phyloP scores from a whole-genome alignment of 2,113 vertebrate genomes.

The Dipodomys merriami region DNA sequence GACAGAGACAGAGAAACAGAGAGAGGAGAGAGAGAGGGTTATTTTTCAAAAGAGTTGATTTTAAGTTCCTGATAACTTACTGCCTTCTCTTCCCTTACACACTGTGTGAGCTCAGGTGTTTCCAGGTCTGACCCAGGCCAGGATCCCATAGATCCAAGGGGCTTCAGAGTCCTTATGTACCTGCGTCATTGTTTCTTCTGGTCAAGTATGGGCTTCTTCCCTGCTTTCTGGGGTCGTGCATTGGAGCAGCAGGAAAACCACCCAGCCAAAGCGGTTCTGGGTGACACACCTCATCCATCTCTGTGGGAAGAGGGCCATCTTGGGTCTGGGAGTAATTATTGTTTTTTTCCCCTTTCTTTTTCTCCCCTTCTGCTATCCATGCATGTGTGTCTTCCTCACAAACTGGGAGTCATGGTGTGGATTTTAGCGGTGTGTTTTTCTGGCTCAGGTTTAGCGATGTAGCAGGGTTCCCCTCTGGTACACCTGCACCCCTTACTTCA shows the following conservation, averaged over 20 bases:
- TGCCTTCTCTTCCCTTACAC: neutral
- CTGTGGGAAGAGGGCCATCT: conserved; percentile 40
- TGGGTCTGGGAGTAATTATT: conserved; percentile 52
- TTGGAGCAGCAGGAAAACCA: neutral
- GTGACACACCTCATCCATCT: conserved; percentile 52
- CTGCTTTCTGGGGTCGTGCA: neutral
- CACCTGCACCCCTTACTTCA: neutral
- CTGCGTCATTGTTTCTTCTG: neutral
- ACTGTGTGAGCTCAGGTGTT: neutral
- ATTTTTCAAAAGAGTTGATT: neutral
- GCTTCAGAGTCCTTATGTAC: neutral
- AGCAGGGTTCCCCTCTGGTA: neutral
- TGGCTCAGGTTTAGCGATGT: too few species aligned
- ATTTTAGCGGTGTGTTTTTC: neutral
- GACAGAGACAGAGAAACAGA: too few species aligned
- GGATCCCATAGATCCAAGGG: neutral
- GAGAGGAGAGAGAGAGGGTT: too few species aligned
- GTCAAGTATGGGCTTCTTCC: neutral
- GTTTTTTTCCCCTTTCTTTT: neutral
- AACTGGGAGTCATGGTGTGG: neutral
- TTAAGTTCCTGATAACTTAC: neutral
- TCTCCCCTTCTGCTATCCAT: neutral
- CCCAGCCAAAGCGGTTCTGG: conserved; percentile 17
- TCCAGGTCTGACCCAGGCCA: neutral
- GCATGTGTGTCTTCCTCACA: neutral